Conservation (phyloP, 2,797 vertebrate species). For the Coendou prehensilis region DNA sequence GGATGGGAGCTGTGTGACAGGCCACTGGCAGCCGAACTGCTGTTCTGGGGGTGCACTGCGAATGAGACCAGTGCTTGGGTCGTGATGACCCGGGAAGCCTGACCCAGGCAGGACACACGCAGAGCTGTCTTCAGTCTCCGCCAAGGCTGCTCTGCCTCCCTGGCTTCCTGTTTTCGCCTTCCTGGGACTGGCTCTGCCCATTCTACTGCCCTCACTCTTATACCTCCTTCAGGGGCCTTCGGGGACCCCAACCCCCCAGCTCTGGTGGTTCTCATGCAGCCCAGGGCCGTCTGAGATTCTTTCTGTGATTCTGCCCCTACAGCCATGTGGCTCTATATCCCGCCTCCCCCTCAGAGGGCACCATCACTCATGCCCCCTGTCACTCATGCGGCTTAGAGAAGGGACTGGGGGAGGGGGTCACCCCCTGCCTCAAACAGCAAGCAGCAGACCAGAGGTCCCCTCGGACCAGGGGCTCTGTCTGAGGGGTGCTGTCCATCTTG, state of each 20-base stretch:
- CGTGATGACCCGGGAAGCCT: not conserved
- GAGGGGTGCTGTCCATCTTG: not conserved
- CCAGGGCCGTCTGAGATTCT: not conserved
- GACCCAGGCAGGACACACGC: not conserved
- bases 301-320: not conserved
- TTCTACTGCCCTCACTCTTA: accelerated
- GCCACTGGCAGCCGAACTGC: not conserved
- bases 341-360: not conserved
- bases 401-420: not conserved
- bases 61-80: not conserved
- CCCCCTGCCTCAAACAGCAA: not conserved
- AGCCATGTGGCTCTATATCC: not conserved
- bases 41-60: not conserved
- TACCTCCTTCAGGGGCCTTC: not conserved
- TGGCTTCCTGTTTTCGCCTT: not conserved
- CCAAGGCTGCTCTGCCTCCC: not conserved
- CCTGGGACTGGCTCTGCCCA: not conserved
- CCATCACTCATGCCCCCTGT: too few species aligned
- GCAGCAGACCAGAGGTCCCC: too few species aligned
- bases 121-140: not conserved
- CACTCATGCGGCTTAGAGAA: not conserved
- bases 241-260: accelerated
- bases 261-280: not conserved
- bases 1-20: not conserved
- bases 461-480: not conserved